phyloP scores from a whole-genome alignment of 92 coral and sea anemone genomes.

The Micromussa lordhowensis region DNA sequence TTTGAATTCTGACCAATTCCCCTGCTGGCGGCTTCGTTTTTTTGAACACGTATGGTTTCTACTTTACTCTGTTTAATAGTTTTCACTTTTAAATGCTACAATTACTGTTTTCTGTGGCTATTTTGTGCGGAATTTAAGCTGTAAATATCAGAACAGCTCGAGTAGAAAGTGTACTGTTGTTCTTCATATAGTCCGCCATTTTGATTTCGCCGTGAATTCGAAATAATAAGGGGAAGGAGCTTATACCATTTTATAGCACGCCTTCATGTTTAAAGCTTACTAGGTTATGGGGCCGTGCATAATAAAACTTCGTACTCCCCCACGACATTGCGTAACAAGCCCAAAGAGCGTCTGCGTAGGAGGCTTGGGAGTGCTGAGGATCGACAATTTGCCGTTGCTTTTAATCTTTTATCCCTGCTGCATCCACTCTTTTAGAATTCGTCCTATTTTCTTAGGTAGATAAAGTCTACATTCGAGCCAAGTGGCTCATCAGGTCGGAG shows the following conservation, averaged over 20 bases:
- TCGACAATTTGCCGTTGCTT: no score
- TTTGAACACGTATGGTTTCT: neutral
- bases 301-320: no score
- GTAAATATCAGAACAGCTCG: neutral
- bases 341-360: no score
- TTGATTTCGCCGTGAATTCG: neutral
- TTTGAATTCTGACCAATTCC: neutral
- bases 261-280: neutral
- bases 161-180: neutral
- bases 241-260: slow-evolving; percentile 24
- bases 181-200: neutral
- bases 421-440: no score
- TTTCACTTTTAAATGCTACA: neutral
- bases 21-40: neutral
- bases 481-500: no score
- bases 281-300: no score
- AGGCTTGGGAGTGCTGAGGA: no score
- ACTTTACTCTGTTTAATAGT: neutral
- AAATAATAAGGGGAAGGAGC: slow-evolving; percentile 7
- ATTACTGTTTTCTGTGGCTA: neutral
- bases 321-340: no score
- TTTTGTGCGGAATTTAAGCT: neutral
- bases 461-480: no score
- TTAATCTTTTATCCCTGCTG: no score
- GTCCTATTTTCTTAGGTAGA: no score